These are phyloP conservation scores for Drosophila tanythrix DNA, from an alignment of 2,888 invertebrate species.

Conservation along the genomic window DNA sequence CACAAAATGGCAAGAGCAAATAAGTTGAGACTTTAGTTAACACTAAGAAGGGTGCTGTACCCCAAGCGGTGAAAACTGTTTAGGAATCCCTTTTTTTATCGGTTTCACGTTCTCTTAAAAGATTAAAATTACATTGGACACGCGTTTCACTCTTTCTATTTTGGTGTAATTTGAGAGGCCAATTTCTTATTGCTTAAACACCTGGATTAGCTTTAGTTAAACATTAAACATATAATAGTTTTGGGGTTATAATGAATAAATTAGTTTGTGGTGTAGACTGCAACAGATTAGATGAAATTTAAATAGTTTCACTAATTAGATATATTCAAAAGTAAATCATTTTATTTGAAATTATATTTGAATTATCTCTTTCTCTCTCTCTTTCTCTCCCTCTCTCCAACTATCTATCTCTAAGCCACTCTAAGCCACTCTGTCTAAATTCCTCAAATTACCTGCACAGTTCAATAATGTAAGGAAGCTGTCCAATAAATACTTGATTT, in stretches of 20 bases:
- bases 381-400: background rate
- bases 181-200: background rate
- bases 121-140: no score
- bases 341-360: background rate
- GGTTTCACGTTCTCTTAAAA: background rate
- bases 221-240: background rate
- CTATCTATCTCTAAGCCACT: background rate
- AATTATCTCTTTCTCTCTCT: background rate
- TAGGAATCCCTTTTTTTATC: background rate
- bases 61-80: background rate
- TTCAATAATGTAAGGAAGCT: slow-evolving; percentile 37
- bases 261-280: background rate
- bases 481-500: slow-evolving; percentile 57
- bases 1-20: background rate
- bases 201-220: background rate
- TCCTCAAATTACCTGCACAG: slow-evolving; percentile 16
- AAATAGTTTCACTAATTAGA: background rate
- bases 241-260: background rate
- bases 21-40: background rate
- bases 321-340: background rate
- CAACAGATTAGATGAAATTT: background rate
- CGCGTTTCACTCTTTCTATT: background rate
- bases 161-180: background rate
- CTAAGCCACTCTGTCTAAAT: slow-evolving; percentile 5
- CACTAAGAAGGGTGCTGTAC: background rate